Conservation (phyloP, 1,140 invertebrate genomes). For the Ectropis grisescens region DNA sequence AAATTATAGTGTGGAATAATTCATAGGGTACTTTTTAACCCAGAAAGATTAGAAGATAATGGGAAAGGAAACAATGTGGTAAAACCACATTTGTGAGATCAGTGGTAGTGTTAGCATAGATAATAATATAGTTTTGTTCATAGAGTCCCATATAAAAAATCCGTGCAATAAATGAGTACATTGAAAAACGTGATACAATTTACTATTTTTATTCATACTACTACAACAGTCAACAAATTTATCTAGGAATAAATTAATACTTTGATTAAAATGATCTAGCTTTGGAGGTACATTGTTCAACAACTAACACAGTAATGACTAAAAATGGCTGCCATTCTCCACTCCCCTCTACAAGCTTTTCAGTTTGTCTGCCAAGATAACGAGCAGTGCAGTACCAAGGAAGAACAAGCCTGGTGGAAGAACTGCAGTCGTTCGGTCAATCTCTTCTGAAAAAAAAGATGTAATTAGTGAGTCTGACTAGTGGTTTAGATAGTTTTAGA, state of each 20-base stretch:
- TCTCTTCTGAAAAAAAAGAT: conserved; percentile 31
- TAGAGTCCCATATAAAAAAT: too few relatives aligned
- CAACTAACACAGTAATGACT: conserved; percentile 25
- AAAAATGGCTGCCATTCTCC: too few relatives aligned
- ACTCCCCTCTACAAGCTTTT: conserved; percentile 27
- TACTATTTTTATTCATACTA: conserved; percentile 13
- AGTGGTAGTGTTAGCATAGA: too few relatives aligned
- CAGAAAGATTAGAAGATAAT: too few relatives aligned
- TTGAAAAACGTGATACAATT: too few relatives aligned
- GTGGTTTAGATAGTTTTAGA: too few relatives aligned
- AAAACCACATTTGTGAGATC: too few relatives aligned
- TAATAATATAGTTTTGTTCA: too few relatives aligned
- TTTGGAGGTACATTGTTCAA: conserved; percentile 32
- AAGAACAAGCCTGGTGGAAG: conserved; percentile 53
- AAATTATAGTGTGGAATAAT: too few relatives aligned
- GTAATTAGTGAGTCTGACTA: conserved; percentile 1
- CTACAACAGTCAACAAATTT: conserved; percentile 8
- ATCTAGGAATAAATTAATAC: conserved; percentile 50
- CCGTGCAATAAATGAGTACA: too few relatives aligned
- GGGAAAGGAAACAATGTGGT: too few relatives aligned
- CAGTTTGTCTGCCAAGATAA: conserved; percentile 60
- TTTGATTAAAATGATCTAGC: conserved; percentile 29
- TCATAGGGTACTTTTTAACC: too few relatives aligned
- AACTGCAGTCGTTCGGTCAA: conserved; percentile 32
- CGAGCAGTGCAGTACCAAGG: conserved; percentile 48